Percentiles rank a stretch among this genome's conserved stretches.
phyloP scores from a whole-genome alignment of 2,888 invertebrate genomes.

The Pheosia tremula region DNA sequence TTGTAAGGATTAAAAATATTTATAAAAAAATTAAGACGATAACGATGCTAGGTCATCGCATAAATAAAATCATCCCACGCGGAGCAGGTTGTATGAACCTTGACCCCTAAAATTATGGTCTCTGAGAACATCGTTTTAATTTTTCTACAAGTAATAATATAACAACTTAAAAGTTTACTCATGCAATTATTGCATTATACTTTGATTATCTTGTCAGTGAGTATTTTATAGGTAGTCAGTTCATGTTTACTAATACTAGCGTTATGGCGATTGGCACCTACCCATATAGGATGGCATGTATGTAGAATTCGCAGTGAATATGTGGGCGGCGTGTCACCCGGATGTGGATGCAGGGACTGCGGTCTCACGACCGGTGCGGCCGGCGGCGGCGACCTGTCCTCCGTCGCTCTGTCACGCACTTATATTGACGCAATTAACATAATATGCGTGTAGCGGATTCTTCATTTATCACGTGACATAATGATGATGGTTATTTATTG shows the following conservation, averaged over 20 bases:
- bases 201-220: neutral
- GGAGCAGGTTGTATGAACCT: constrained; percentile 42
- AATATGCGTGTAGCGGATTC: constrained; percentile 14
- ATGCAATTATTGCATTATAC: constrained; percentile 20
- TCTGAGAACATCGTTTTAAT: constrained; percentile 18
- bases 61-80: constrained; percentile 38
- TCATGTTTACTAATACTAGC: neutral
- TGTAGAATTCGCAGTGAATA: constrained; percentile 51
- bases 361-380: constrained; percentile 40
- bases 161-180: constrained; percentile 11
- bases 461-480: constrained; percentile 4
- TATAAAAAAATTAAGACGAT: constrained; percentile 15
- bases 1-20: constrained; percentile 11
- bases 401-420: constrained; percentile 30
- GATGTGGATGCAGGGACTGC: constrained; percentile 39
- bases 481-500: constrained; percentile 7
- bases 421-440: constrained; percentile 20
- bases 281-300: constrained; percentile 52
- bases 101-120: constrained; percentile 56
- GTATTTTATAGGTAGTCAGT: neutral
- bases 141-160: constrained; percentile 9
- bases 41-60: constrained; percentile 28
- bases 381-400: constrained; percentile 5
- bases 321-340: constrained; percentile 41
- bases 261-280: constrained; percentile 27